A percentile compares a stretch with the other conserved stretches of the same genome.
phyloP scores from a whole-genome alignment of 2,113 vertebrate genomes.

The Hippopotamus amphibius region DNA sequence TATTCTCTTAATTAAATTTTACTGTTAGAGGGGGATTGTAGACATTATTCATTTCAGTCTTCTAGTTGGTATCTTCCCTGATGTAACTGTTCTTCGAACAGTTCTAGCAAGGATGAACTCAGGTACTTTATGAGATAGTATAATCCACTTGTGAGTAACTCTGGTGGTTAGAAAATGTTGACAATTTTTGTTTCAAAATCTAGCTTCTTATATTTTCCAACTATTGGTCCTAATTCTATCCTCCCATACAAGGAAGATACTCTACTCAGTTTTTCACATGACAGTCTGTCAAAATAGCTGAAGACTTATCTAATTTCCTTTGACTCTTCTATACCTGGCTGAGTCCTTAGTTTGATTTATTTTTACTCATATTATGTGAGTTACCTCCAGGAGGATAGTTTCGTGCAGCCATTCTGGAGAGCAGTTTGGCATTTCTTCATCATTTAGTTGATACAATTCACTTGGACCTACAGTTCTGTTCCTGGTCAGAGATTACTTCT shows the following conservation, averaged over 20 bases:
- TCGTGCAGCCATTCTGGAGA: not conserved
- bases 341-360: slow-evolving; percentile 41
- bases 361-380: slow-evolving; percentile 5
- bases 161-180: slow-evolving; percentile 5
- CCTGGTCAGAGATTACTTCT: not conserved
- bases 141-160: not conserved
- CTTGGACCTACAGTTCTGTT: slow-evolving; percentile 1
- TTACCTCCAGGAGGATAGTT: not conserved
- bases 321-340: slow-evolving; percentile 21
- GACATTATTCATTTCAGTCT: not conserved
- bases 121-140: not conserved
- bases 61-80: not conserved
- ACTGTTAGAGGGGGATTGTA: not conserved
- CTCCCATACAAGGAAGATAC: not conserved
- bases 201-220: not conserved
- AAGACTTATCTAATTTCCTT: not conserved
- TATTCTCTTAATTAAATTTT: slow-evolving; percentile 51
- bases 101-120: not conserved
- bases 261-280: not conserved
- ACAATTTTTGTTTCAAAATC: slow-evolving; percentile 31
- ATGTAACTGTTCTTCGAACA: not conserved
- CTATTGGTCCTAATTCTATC: not conserved
- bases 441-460: slow-evolving; percentile 36
- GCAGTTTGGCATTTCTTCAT: not conserved
- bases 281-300: slow-evolving; percentile 19